A percentile compares a stretch with the other conserved stretches of the same genome.
Evolutionary conservation across 2,113 vertebrate species (phyloP).

Genomic region (Epinephelus cyanopodus): DNA sequence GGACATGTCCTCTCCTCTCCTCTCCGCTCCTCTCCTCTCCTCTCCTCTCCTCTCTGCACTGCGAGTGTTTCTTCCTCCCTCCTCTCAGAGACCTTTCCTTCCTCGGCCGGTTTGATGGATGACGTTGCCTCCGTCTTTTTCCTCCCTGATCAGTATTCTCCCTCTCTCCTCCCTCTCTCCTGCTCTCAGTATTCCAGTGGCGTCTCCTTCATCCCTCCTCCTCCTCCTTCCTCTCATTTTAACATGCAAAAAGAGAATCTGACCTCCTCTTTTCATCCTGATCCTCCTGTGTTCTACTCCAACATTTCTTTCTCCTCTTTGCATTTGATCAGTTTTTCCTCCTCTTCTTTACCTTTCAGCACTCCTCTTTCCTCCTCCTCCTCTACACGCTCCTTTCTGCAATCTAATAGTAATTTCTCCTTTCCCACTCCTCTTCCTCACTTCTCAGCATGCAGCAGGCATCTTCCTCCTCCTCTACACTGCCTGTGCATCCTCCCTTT

Average conservation of each 20-base stretch:
- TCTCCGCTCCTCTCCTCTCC: not conserved
- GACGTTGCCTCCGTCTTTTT: slow-evolving; percentile 45
- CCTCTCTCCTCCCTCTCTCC: slow-evolving; percentile 34
- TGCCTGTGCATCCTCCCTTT: slow-evolving; percentile 12
- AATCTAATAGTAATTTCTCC: not conserved
- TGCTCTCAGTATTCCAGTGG: slow-evolving; percentile 49
- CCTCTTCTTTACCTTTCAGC: not conserved
- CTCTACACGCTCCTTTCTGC: not conserved
- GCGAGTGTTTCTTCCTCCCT: not conserved
- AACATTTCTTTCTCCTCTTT: slow-evolving; percentile 18
- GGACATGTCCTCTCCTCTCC: too few relatives aligned
- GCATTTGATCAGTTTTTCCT: not conserved
- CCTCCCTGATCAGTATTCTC: slow-evolving; percentile 65
- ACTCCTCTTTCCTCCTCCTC: slow-evolving; percentile 3
- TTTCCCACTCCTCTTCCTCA: slow-evolving; percentile 6
- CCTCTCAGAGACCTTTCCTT: slow-evolving; percentile 13
- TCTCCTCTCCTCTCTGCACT: not conserved
- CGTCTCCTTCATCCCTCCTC: slow-evolving; percentile 25
- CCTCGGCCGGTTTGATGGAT: slow-evolving; percentile 54
- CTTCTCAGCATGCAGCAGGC: slow-evolving; percentile 37
- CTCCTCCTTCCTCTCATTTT: slow-evolving; percentile 5
- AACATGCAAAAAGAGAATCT: slow-evolving; percentile 32
- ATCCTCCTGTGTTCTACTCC: slow-evolving; percentile 8
- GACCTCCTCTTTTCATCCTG: slow-evolving; percentile 51
- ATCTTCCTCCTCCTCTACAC: slow-evolving; percentile 10